Conservation (phyloP, 1,140 invertebrate species). For the Drosophila bocki region DNA sequence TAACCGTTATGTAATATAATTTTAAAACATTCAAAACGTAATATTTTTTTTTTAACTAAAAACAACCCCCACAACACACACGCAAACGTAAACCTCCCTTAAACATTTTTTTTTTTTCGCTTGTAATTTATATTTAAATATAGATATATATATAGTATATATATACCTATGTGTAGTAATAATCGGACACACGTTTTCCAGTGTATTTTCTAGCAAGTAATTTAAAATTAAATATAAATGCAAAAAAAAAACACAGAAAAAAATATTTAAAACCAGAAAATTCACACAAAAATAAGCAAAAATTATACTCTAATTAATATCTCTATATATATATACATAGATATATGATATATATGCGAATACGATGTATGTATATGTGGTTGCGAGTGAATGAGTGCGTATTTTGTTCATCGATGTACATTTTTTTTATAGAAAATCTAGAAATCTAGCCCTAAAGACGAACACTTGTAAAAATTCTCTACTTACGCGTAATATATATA, state of each 20-base stretch:
- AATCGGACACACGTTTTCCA: conserved; percentile 74
- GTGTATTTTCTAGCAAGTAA: conserved; percentile 69
- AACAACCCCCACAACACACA: background rate
- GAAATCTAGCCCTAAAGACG: conserved; percentile 44
- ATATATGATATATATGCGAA: conserved; percentile 8
- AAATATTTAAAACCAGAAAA: conserved; percentile 21
- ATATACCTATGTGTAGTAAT: conserved; percentile 23
- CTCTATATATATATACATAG: conserved; percentile 11
- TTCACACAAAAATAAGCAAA: conserved; percentile 56
- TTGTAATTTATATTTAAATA: conserved; percentile 45
- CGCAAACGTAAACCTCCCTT: conserved; percentile 6
- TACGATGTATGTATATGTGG: conserved; percentile 35
- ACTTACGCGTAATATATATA: conserved; percentile 20
- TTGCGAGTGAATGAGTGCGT: conserved; percentile 21
- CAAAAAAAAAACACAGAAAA: conserved; percentile 8
- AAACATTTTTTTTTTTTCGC: conserved; percentile 45
- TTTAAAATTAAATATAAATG: background rate
- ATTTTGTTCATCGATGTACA: conserved; percentile 50
- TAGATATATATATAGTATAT: conserved; percentile 23
- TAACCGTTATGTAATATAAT: conserved; percentile 84
- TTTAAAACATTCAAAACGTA: conserved; percentile 56
- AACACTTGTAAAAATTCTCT: conserved; percentile 52
- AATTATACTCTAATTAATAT: conserved; percentile 58
- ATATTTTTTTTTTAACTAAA: conserved; percentile 42
- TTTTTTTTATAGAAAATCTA: conserved; percentile 45